phyloP scores from a whole-genome alignment of 2,113 vertebrate genomes.

The Camelus dromedarius region DNA sequence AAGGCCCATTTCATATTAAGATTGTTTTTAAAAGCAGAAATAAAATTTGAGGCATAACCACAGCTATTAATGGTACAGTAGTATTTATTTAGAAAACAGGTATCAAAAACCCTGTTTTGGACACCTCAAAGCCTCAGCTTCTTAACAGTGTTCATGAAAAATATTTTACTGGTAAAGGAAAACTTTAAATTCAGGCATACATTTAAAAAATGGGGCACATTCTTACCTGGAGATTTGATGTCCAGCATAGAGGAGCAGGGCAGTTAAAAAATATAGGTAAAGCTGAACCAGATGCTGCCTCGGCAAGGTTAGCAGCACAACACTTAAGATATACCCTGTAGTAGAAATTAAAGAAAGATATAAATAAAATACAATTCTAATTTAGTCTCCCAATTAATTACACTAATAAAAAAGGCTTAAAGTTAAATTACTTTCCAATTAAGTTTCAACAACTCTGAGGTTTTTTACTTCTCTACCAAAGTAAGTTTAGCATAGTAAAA shows the following conservation, averaged over 20 bases:
- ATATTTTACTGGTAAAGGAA: background rate
- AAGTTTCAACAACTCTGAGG: background rate
- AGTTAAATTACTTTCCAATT: background rate
- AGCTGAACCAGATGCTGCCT: conserved; percentile 98
- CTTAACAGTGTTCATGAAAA: conserved; percentile 10
- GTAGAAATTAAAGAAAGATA: conserved; percentile 71
- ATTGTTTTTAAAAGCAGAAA: background rate
- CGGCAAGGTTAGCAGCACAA: conserved; percentile 97
- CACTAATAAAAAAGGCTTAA: conserved; percentile 14
- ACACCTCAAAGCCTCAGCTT: conserved; percentile 3
- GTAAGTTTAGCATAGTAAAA: background rate
- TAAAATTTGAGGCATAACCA: conserved; percentile 29
- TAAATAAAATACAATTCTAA: background rate
- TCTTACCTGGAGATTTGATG: conserved; percentile 98
- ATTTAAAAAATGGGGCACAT: conserved; percentile 39
- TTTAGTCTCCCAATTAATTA: conserved; percentile 46
- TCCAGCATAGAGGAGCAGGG: conserved; percentile 96
- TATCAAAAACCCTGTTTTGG: background rate
- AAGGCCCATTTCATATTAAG: conserved; percentile 21
- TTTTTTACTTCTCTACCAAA: background rate
- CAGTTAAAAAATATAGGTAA: conserved; percentile 97
- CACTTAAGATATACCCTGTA: conserved; percentile 97
- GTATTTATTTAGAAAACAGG: conserved; percentile 39
- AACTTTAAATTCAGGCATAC: conserved; percentile 35
- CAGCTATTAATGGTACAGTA: background rate